Base-by-base conservation (phyloP, 2,113 vertebrate genomes). In the Melanocharis versteri region DNA sequence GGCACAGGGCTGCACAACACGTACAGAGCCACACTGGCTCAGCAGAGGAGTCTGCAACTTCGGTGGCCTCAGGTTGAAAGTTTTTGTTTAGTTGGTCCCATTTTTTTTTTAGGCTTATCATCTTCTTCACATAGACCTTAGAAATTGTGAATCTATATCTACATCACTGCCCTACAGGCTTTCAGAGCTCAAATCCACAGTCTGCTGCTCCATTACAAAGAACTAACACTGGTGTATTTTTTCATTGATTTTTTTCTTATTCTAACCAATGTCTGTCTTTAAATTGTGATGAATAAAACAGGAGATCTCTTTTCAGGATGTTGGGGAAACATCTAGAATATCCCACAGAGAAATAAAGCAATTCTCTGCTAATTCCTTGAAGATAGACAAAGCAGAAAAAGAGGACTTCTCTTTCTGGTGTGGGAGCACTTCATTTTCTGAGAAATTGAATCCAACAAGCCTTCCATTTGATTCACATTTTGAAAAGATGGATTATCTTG, bases 211-310 rank as follows among this genome's bases (percentile, higher is more conserved):
- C 45, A 37, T 81, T 88, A 58, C 27, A 70, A 72, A 69, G 39
- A 69, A 20, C 19, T 73, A 90, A 83, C 0, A 2, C 6, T 50
- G 45, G 35, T 18, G 31, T 31, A 9, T 72, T 35, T 26, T 15
- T 71, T 65, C 15, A 30, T 11, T 53, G 7, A 6, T 11, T 39
- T 23, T 54, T 83, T 76, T 22, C 14, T 82, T 90, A 30, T 42
- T 71, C 47, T 89, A 57, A 64, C 35, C 50, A 66, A 50, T 92
- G 30, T 26, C 51, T 87, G 8, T 47, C 58, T 20, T 94, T 58
- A 90, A 93, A 77, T 5, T 35, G 18, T 47, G 39, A 92, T 94
- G 76, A 89, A 5, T 90, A 66, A 81, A 93, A 54, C 42, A 92
- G 61, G 3, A 72, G 1, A 10, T 66, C 47, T 77, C 56, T 90